Conservation (phyloP, 2,888 invertebrate genomes). For the Leptarthrus brevirostris region DNA sequence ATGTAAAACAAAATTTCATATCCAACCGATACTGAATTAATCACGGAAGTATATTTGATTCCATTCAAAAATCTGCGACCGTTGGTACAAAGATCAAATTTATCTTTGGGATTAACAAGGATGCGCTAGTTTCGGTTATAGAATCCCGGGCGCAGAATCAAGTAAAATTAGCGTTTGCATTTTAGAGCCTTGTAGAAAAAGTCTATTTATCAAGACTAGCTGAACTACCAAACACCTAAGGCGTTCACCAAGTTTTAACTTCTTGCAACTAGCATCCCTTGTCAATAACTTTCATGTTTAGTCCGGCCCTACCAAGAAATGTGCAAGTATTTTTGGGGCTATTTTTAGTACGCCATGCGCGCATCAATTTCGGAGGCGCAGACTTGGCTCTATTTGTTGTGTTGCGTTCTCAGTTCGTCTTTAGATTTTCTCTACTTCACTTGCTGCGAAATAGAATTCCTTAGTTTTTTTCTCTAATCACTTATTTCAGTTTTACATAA, state of each 20-base stretch:
- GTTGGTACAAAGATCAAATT: no score
- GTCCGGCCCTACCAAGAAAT: background rate
- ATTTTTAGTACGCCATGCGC: constrained; percentile 42
- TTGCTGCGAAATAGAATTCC: background rate
- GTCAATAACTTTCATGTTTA: constrained; percentile 41
- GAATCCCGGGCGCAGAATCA: constrained; percentile 11
- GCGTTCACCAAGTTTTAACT: background rate
- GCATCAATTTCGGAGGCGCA: background rate
- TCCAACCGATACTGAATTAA: no score
- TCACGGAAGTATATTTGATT: no score
- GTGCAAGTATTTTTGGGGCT: constrained; percentile 14
- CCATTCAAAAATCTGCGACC: no score
- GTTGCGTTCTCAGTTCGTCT: constrained; percentile 30
- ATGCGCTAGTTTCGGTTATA: constrained; percentile 36
- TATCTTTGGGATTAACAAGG: constrained; percentile 11
- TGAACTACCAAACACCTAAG: background rate
- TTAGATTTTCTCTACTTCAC: constrained; percentile 24
- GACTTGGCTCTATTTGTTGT: constrained; percentile 17
- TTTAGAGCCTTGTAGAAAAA: background rate
- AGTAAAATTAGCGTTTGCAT: constrained; percentile 12
- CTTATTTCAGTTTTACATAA: no score
- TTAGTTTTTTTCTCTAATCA: background rate
- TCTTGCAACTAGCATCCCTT: constrained; percentile 6
- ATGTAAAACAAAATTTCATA: no score
- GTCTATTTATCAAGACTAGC: constrained; percentile 5